Percentiles rank a stretch among this genome's conserved stretches.
Evolutionary conservation across 2,113 vertebrate genomes (phyloP).

Genomic region (Cyprinodon variegatus): DNA sequence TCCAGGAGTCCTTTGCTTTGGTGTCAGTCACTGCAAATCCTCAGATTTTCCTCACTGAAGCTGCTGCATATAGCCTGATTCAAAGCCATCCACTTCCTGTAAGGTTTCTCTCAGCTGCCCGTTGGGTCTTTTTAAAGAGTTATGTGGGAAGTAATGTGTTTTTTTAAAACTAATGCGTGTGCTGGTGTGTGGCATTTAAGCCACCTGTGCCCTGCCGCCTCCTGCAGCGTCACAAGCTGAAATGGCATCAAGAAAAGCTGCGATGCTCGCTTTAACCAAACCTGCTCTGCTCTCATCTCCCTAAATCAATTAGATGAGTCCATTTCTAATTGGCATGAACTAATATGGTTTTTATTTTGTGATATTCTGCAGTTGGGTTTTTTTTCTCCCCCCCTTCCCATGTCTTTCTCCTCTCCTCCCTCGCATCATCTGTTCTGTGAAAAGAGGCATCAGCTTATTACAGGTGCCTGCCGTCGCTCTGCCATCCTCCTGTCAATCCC

Average conservation of each 20-base stretch:
- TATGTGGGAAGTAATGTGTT: neutral
- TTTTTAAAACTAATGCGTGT: neutral
- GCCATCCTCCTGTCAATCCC: slow-evolving; percentile 1
- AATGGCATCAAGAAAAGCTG: slow-evolving; percentile 12
- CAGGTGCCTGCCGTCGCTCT: slow-evolving; percentile 29
- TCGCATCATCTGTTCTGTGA: slow-evolving; percentile 51
- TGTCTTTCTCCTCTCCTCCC: slow-evolving; percentile 26
- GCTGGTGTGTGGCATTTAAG: slow-evolving; percentile 21
- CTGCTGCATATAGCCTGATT: neutral
- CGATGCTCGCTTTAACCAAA: slow-evolving; percentile 17
- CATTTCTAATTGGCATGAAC: neutral
- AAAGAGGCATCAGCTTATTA: slow-evolving; percentile 18
- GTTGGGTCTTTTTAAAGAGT: neutral
- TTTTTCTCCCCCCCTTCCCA: neutral
- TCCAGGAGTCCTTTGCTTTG: neutral
- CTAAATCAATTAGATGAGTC: neutral
- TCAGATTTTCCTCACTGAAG: neutral
- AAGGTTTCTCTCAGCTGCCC: neutral
- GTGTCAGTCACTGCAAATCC: neutral
- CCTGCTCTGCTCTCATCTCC: neutral
- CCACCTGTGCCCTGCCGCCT: slow-evolving; percentile 39
- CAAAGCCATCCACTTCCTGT: neutral
- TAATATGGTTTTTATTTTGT: neutral
- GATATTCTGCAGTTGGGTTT: neutral
- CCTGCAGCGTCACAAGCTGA: slow-evolving; percentile 15